Percentiles rank a stretch among this genome's conserved stretches.
Conservation (phyloP, 2,888 invertebrate species). For the Ichneumon xanthorius region DNA sequence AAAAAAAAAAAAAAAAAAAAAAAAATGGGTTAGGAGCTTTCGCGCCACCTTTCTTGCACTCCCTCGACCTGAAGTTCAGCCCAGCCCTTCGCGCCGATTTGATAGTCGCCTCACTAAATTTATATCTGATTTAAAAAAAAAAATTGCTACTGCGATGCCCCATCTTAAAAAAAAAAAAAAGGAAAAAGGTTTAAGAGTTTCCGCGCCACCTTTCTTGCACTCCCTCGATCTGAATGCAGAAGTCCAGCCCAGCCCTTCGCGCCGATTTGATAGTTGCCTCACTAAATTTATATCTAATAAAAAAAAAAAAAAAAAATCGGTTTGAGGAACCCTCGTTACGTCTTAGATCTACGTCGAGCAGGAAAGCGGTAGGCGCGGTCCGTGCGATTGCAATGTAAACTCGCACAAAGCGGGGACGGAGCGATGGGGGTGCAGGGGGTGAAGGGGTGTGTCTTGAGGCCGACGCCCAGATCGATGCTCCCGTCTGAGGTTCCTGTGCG, state of each 20-base stretch:
- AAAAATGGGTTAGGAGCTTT: no score
- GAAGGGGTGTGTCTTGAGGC: constrained; percentile 78
- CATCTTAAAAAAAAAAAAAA: not conserved
- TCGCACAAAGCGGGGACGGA: constrained; percentile 53
- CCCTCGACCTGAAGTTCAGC: no score
- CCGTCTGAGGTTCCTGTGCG: constrained; percentile 81
- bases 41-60: no score
- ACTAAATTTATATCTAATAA: not conserved
- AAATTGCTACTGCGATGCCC: no score
- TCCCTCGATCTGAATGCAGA: no score
- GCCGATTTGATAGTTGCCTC: not conserved
- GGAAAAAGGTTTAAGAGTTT: no score
- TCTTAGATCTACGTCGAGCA: constrained; percentile 36
- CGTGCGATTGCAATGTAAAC: constrained; percentile 17
- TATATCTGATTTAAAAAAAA: not conserved
- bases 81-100: not conserved
- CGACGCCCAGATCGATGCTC: constrained; percentile 84
- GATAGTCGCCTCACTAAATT: not conserved
- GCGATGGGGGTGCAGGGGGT: constrained; percentile 47
- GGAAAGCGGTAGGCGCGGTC: constrained; percentile 51
- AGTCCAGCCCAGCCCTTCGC: no score
- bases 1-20: no score
- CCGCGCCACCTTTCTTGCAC: no score
- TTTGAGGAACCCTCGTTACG: not conserved
- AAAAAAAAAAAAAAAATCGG: not conserved